A percentile compares a stretch with the other conserved stretches of the same genome.
Evolutionary conservation across 2,888 invertebrate genomes (phyloP).

Genomic region (Rhimphoctona megacephalus): DNA sequence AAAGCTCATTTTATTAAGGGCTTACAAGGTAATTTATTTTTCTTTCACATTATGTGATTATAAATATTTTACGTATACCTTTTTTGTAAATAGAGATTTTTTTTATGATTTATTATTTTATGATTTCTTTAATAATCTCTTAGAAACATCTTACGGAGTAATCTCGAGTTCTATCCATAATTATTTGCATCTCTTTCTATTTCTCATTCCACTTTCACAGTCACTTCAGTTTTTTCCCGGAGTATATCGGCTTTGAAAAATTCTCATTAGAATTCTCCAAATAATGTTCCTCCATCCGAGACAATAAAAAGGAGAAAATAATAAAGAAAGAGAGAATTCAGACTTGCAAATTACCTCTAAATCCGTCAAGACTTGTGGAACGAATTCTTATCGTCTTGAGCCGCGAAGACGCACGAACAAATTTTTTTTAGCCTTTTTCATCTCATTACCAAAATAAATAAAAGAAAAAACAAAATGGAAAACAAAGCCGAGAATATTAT

Average conservation of each 20-base stretch:
- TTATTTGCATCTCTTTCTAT: neutral
- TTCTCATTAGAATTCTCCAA: slow-evolving; percentile 42
- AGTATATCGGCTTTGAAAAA: slow-evolving; percentile 6
- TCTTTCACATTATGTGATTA: neutral
- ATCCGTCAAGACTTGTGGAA: neutral
- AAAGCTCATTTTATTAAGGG: neutral
- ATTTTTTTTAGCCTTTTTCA: slow-evolving; percentile 1
- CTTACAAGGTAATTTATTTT: neutral
- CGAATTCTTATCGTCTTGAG: slow-evolving; percentile 10
- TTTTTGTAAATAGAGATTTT: slow-evolving; percentile 8
- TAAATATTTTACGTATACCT: neutral
- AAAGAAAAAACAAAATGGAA: neutral
- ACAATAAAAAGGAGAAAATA: neutral
- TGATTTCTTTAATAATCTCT: slow-evolving; percentile 22
- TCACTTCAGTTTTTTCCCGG: neutral
- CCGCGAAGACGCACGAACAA: slow-evolving; percentile 13
- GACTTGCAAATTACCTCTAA: slow-evolving; percentile 29
- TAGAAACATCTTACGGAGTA: neutral
- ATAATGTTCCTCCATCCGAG: slow-evolving; percentile 1
- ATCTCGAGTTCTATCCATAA: neutral
- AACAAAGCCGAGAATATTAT: neutral
- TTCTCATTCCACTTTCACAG: neutral
- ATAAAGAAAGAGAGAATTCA: neutral
- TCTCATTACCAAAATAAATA: neutral
- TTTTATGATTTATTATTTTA: neutral